Conservation (phyloP, 1,140 invertebrate genomes). For the Drosophila kanapiae region DNA sequence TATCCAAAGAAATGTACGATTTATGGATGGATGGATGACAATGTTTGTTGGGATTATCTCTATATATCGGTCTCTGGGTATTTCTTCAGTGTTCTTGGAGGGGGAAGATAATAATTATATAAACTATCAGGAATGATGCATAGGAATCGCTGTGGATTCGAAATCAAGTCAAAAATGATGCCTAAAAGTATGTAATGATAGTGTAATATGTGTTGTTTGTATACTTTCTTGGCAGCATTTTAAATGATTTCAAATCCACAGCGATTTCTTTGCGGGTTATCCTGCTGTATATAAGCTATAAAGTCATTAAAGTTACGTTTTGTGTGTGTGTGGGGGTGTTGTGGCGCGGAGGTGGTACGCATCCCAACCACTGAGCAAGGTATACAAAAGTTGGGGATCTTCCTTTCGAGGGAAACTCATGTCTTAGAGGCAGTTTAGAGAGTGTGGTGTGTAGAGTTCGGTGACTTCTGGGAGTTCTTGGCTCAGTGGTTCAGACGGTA, state of each 20-base stretch:
- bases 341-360: slow-evolving; percentile 3
- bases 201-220: background rate
- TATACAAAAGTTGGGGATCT: background rate
- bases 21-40: slow-evolving; percentile 21
- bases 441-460: background rate
- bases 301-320: slow-evolving; percentile 48
- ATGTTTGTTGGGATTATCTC: slow-evolving; percentile 8
- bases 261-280: background rate
- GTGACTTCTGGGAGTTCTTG: slow-evolving; percentile 23
- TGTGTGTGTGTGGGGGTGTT: slow-evolving; percentile 8
- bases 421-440: slow-evolving; percentile 42
- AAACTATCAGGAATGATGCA: slow-evolving; percentile 33
- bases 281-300: slow-evolving; percentile 40
- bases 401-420: too few relatives aligned
- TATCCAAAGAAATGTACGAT: slow-evolving; percentile 43
- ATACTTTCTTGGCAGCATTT: background rate
- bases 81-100: slow-evolving; percentile 23
- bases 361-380: slow-evolving; percentile 66
- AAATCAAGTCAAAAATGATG: background rate
- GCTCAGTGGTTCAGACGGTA: slow-evolving; percentile 41
- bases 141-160: background rate
- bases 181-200: background rate
- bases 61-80: slow-evolving; percentile 12
- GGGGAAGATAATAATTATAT: slow-evolving; percentile 45
- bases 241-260: background rate